Conservation (phyloP, 2,113 vertebrate genomes). For the Oreocharis arfaki region DNA sequence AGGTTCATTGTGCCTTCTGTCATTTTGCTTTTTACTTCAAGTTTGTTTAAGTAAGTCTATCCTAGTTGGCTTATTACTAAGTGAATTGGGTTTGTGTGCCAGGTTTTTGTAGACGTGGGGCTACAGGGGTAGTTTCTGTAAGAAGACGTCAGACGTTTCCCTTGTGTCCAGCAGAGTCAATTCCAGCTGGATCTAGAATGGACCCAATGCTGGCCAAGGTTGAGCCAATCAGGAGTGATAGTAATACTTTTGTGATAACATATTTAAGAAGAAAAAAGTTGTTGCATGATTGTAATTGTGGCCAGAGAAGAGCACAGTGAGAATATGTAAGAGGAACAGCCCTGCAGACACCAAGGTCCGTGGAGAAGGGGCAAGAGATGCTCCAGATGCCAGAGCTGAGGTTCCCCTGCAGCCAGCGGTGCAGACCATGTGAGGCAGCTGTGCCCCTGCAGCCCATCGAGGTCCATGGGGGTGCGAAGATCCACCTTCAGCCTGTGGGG, state of each 20-base stretch:
- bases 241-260: background rate
- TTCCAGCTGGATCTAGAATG: background rate
- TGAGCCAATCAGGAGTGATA: background rate
- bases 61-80: background rate
- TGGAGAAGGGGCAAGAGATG: background rate
- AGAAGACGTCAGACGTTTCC: background rate
- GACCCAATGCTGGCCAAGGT: background rate
- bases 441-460: background rate
- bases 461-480: fast-evolving
- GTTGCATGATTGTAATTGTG: background rate
- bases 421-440: background rate
- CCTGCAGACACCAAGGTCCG: background rate
- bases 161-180: background rate
- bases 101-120: background rate
- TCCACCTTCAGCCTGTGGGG: fast-evolving
- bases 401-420: fast-evolving
- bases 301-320: background rate
- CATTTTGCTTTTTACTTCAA: background rate
- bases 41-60: background rate
- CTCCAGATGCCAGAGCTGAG: background rate
- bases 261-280: background rate
- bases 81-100: background rate
- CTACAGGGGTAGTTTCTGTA: background rate
- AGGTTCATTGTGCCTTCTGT: background rate
- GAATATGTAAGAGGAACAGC: fast-evolving